Base-by-base conservation (phyloP, 2,888 invertebrate species). In the Eumerus sabulonum region DNA sequence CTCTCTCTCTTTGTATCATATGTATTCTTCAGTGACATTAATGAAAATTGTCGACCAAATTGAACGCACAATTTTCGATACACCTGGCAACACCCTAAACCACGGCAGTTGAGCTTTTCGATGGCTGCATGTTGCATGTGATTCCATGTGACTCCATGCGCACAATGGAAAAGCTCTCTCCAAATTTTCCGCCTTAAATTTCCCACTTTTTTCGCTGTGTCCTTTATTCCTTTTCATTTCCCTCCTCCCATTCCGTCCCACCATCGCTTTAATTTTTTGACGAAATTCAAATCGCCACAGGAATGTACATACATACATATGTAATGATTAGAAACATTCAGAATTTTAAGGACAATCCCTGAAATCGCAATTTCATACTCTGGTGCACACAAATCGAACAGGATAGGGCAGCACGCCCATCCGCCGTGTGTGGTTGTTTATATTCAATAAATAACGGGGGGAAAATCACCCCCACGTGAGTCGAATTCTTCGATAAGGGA, bases 121-220 rank as follows among this genome's bases (percentile, higher is more conserved):
- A 54, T 42, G 16, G 44, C 62, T 72, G 73, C 77, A 79, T 73
- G 77, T 79, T 79, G 77, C 72, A 79, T 59, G 38, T 45, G 56
- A 53, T 17, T 40, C 73, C 77, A 79, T 79, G 63, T 77, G 72
- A 54, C 59, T 62, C 13, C 76, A 76, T 77, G 77, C 77, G 77
- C 77, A 68, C 54, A 16, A 19, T 11, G 0, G 5, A 54, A 79
- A 73, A 68, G 67, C 68, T 64, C 17, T 45, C 16, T 12, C 2
- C 40, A 17, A 36, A 16, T 18, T 13, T 50, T 47, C 59, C 11
- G 1, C 16, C 9, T 12, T 35, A 11, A 73, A 73, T 67, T 79
- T 79, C 77, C 73, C 77, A 59, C 17, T 54, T 68, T 79, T 72
- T 51, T 42, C 35, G 18, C 3, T 48, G 70, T 38, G 44, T 63